A percentile compares a stretch with the other conserved stretches of the same genome.
These are phyloP conservation scores for Eretmochelys imbricata DNA, from an alignment of 2,113 vertebrate genomes.

Conservation along the genomic window DNA sequence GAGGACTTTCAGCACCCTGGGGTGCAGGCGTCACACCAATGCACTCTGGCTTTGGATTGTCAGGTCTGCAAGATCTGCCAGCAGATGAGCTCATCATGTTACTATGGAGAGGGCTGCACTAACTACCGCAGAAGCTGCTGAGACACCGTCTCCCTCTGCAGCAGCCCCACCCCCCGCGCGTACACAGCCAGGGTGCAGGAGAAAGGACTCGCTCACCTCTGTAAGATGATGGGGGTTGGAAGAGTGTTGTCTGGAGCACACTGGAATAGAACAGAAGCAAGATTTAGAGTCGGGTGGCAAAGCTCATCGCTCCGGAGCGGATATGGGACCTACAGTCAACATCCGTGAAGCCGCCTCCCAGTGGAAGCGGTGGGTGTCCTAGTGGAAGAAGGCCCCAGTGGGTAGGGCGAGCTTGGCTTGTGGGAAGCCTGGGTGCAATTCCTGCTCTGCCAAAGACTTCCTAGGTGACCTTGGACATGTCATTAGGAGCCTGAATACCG, in stretches of 20 bases:
- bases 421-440: neutral
- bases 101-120: neutral
- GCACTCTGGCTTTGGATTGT: neutral
- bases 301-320: neutral
- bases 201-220: constrained; percentile 83
- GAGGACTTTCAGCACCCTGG: neutral
- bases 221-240: constrained; percentile 91
- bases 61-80: neutral
- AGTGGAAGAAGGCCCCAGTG: neutral
- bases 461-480: neutral
- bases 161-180: neutral
- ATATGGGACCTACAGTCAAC: neutral
- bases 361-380: neutral
- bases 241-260: constrained; percentile 87
- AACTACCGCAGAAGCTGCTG: neutral
- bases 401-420: neutral
- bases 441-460: neutral
- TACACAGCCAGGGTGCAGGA: neutral
- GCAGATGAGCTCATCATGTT: neutral
- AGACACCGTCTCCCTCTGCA: neutral
- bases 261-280: constrained; percentile 64
- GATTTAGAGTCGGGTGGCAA: neutral
- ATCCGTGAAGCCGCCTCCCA: neutral
- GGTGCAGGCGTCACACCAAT: neutral
- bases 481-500: neutral